Percentiles rank a stretch among this genome's conserved stretches.
phyloP scores from a whole-genome alignment of 2,113 vertebrate genomes.

The Campylomormyrus tamandua region DNA sequence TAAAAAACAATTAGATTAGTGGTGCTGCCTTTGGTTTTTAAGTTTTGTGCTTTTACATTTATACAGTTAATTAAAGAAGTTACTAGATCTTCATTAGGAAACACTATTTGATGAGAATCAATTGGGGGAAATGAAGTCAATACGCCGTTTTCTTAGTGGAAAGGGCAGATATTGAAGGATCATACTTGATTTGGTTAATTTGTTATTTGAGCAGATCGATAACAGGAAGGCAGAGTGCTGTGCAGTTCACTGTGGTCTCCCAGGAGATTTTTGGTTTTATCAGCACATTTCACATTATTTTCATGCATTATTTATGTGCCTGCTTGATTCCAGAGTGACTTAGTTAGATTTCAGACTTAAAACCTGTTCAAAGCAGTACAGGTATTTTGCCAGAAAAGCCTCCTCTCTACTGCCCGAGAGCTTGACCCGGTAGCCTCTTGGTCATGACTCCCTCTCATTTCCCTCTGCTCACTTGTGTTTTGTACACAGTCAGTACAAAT shows the following conservation, averaged over 20 bases:
- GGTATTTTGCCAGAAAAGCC: background rate
- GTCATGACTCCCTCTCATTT: background rate
- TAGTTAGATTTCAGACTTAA: background rate
- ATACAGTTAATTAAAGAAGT: background rate
- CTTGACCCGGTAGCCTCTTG: background rate
- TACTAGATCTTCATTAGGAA: background rate
- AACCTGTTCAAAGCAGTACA: background rate
- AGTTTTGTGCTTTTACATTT: background rate
- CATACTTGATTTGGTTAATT: background rate
- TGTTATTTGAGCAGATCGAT: background rate
- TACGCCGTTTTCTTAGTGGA: background rate
- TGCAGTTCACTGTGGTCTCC: background rate
- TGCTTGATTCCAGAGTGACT: background rate
- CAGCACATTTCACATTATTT: background rate
- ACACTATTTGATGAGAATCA: background rate
- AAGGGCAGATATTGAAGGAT: background rate
- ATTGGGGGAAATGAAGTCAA: background rate
- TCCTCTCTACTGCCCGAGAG: background rate
- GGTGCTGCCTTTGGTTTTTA: background rate
- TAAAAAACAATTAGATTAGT: background rate
- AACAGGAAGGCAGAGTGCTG: background rate
- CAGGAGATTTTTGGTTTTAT: conserved; percentile 1
- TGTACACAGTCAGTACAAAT: background rate
- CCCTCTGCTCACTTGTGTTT: background rate
- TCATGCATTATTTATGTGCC: conserved; percentile 11